Base-by-base conservation (phyloP, 1,140 invertebrate species). In the Neodiprion lecontei region DNA sequence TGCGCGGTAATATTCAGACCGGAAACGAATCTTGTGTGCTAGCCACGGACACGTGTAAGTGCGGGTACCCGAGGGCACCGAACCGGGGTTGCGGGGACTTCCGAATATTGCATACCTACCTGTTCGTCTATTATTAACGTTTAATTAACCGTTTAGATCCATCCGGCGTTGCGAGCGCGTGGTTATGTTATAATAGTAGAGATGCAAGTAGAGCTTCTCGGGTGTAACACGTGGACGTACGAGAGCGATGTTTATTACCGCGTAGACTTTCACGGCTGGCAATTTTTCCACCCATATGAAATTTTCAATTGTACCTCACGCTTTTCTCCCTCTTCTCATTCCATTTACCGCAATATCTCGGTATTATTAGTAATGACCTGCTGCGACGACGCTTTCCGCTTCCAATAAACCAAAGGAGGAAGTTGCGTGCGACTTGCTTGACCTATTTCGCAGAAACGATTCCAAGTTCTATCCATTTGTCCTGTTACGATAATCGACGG, bases 51-150 rank as follows among this genome's bases (percentile, higher is more conserved):
- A 61, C 11, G 53, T 61, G n/a, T 12, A 61, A 61, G 53, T 61
- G 28, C 28, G 28, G 28, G 11, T 61, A 61, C 53, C 53, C n/a
- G 53, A 61, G 8, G 11, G 11, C 53, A 61, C 53, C 53, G 53
- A 61, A 61, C 53, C 53, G 53, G 53, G 53, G 53, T 61, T 61
- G n/a, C 53, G 53, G 53, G 53, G 53, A 17, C 53, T 61, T 61
- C 53, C 53, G n/a, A 61, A 61, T 61, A 61, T 61, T 9, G 53
- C 53, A 61, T 61, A 61, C 53, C 53, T 61, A 14, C 11, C 53
- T 61, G 3, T 40, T 40, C 28, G 28, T 61, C 11, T 61, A 61
- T 61, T 61, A 61, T 61, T 61, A 61, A 61, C 53, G 53, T 61
- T 61, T 61, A 61, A 61, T 61, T 61, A 61, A 61, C 53, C 53